Base-by-base conservation (phyloP, 2,888 invertebrate genomes). In the Periphyllus acericola region DNA sequence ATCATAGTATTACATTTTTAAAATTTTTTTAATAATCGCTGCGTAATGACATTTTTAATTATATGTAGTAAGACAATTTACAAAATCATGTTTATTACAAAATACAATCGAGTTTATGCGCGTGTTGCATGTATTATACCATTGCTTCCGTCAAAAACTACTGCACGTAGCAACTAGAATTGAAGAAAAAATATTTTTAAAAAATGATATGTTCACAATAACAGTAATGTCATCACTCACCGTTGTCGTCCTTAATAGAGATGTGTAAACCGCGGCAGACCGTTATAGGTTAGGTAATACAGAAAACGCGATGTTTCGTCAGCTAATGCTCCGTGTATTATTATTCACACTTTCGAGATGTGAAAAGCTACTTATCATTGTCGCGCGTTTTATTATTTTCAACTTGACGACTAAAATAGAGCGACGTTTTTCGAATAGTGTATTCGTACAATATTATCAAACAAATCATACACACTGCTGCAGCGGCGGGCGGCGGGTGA, bases 371-470 rank as follows among this genome's bases (percentile, higher is more conserved):
- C 80, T n/a, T n/a, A 66, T 60, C 80, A 60, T 80, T 80, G 60
- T 80, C 80, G 66, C 60, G 36, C 60, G 36, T 60, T 36, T 19
- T 36, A 80, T 79, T 80, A 80, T 80, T 80, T 80, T 60, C 52
- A 60, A 36, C 80, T 36, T 9, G 60, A 66, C 3, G 36, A 80
- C 60, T 36, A 60, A 80, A 80, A 80, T 60, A 80, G 60, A 76
- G 32, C 19, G 80, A 8, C n/a, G 17, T 80, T 80, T 66, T 60
- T 80, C 36, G 8, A 66, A 60, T 34, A 19, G 55, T 79, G 34
- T 55, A 60, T 60, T n/a, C 29, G n/a, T 36, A 60, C 36, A 80
- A 72, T 68, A 68, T 9, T 68, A 68, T 68, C 68, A 11, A 29
- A 25, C 46, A 71, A 82, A 82, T 71, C 46, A 68, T 29, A 29